Evolutionary conservation across 1,140 invertebrate species (phyloP).

Genomic region (Gyrodactylus bullatarudis): DNA sequence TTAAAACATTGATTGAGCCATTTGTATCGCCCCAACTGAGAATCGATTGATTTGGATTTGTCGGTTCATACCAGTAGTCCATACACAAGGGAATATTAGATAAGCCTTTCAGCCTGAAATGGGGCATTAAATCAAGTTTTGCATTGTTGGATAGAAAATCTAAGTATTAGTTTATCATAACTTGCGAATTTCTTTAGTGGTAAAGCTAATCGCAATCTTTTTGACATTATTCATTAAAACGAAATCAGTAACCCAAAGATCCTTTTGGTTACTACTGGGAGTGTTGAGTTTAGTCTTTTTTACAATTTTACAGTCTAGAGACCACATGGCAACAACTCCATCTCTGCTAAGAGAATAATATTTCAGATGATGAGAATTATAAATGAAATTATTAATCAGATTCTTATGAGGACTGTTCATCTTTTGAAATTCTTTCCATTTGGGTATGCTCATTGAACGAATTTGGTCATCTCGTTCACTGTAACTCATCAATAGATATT

Average conservation of each 20-base stretch:
- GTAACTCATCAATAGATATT: background rate
- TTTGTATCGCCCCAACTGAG: conserved; percentile 18
- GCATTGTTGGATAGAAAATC: conserved; percentile 19
- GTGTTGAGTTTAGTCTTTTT: conserved; percentile 14
- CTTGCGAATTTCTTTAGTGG: conserved; percentile 20
- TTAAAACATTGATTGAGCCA: conserved; percentile 16
- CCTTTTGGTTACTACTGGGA: conserved; percentile 16
- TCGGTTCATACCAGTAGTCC: conserved; percentile 16
- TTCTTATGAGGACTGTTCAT: background rate
- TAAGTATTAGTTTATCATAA: conserved; percentile 10
- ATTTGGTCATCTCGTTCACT: background rate
- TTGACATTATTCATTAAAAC: conserved; percentile 17
- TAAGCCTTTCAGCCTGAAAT: conserved; percentile 17
- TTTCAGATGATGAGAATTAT: background rate
- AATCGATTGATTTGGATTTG: conserved; percentile 14
- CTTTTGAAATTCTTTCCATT: background rate
- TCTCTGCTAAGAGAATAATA: conserved; percentile 11
- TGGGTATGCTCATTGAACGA: background rate
- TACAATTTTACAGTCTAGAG: conserved; percentile 14
- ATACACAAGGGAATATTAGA: conserved; percentile 16
- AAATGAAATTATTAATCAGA: background rate
- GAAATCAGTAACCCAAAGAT: conserved; percentile 21
- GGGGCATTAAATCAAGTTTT: conserved; percentile 18
- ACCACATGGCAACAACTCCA: conserved; percentile 17
- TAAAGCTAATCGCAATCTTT: conserved; percentile 19